A percentile compares a stretch with the other conserved stretches of the same genome.
Evolutionary conservation across 2,797 vertebrate genomes (phyloP).

Genomic region (Picus viridis): DNA sequence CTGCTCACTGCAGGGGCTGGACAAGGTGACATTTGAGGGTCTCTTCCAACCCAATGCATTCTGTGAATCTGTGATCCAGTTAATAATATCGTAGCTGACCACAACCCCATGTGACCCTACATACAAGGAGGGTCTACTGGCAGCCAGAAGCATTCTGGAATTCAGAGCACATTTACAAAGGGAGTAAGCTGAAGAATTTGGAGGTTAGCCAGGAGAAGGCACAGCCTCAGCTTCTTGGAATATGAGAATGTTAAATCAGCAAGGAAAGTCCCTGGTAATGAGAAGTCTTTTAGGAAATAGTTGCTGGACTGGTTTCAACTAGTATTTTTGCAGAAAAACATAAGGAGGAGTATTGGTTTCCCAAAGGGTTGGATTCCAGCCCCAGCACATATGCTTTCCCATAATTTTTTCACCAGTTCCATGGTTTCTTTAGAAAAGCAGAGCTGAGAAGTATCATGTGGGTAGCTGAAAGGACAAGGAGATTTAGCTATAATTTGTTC

Average conservation of each 20-base stretch:
- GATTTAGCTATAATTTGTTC: background rate
- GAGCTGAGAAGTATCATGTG: background rate
- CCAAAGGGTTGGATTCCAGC: background rate
- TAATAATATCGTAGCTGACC: background rate
- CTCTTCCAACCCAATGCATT: no score
- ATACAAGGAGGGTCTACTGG: background rate
- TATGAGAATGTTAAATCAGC: background rate
- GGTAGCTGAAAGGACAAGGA: background rate
- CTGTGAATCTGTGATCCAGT: background rate
- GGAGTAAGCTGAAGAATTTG: background rate
- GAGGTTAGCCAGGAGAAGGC: background rate
- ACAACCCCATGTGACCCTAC: no score
- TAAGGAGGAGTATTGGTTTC: conserved; percentile 1
- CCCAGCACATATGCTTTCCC: conserved; percentile 9
- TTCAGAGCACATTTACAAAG: background rate
- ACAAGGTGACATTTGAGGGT: no score
- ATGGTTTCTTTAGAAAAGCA: background rate
- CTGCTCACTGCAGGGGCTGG: no score
- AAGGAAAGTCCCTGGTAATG: conserved; percentile 13
- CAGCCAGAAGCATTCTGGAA: background rate
- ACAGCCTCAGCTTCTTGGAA: background rate
- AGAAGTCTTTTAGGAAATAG: conserved; percentile 21
- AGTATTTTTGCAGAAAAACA: conserved; percentile 20
- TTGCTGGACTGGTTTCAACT: conserved; percentile 35
- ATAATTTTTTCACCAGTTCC: background rate